Evolutionary conservation across 2,888 invertebrate species (phyloP), one percentile per base, ranked within the genome.

Genomic region (Nymphalis c-album): DNA sequence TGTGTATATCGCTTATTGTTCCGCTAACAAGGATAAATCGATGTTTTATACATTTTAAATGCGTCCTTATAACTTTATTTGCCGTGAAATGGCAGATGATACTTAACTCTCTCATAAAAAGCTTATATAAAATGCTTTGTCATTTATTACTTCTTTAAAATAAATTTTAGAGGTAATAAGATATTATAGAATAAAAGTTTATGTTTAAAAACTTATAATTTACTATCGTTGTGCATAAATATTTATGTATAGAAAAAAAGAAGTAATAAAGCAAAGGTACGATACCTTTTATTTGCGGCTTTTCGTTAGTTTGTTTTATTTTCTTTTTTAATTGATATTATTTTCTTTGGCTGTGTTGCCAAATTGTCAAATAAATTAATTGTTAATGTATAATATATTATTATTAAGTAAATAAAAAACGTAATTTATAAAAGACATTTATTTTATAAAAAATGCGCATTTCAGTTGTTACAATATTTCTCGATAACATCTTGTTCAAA

Each of bases 391-490:
- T 3, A 47, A 40, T 10, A 47, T 31, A 31, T 31, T 6, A 55
- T 66, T 64, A 35, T 46, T 31, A 31, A 31, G 13, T 57, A 58
- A 80, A 79, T 80, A 74, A 72, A 82, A 79, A 78, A 60, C 74
- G 64, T 51, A 53, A 51, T 64, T 76, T 78, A 83, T 85, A 80
- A 26, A 78, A 85, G 83, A 88, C 84, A 88, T 91, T 91, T 89
- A 90, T 90, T 84, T 86, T 85, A 85, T 84, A 86, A 87, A 48
- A 90, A 91, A 90, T 87, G 90, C 88, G 83, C 79, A 83, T 82
- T 80, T 78, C 77, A 53, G 65, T 76, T 78, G 77, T 78, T 78
- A 79, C 77, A 78, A 77, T 63, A 67, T 75, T 78, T 63, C 26
- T 65, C 59, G 68, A 76, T 77, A 79, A 81, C 78, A 79, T 75